These are phyloP conservation scores for Tetropium fuscum DNA, from an alignment of 2,888 invertebrate genomes.

Conservation along the genomic window DNA sequence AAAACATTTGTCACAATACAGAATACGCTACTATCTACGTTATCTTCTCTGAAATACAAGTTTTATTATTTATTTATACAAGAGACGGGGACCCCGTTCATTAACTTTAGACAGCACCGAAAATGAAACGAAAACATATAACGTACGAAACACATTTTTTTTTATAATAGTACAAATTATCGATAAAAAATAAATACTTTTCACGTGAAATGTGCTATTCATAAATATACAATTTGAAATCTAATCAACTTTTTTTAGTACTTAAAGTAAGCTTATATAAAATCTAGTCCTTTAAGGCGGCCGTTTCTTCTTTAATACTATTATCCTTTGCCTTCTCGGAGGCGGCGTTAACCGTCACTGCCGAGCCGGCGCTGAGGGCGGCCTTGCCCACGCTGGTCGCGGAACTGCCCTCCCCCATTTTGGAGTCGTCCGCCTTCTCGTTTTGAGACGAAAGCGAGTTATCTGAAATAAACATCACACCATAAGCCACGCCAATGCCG, in stretches of 20 bases:
- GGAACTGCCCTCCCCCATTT: conserved; percentile 56
- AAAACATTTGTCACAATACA: conserved; percentile 28
- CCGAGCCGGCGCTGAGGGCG: conserved; percentile 37
- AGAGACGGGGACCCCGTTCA: conserved; percentile 4
- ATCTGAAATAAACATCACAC: conserved; percentile 43
- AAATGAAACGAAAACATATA: conserved; percentile 25
- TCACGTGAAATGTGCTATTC: conserved; percentile 19
- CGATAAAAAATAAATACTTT: conserved; percentile 23
- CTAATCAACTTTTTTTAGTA: conserved; percentile 40
- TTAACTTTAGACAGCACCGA: conserved; percentile 27
- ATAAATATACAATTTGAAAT: conserved; percentile 26
- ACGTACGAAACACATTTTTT: conserved; percentile 5
- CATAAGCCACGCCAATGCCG: no score
- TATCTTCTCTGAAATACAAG: conserved; percentile 27
- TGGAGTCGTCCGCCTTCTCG: conserved; percentile 62
- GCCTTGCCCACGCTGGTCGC: conserved; percentile 41
- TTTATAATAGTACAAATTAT: conserved; percentile 10
- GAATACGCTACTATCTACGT: conserved; percentile 29
- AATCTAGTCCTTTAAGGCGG: conserved; percentile 59
- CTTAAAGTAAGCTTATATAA: conserved; percentile 46
- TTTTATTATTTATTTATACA: conserved; percentile 14
- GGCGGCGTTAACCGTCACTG: conserved; percentile 35
- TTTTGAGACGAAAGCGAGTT: conserved; percentile 57
- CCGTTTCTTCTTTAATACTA: conserved; percentile 57
- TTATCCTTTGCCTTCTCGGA: conserved; percentile 57